Base-by-base conservation (phyloP, 2,797 vertebrate species). In the Enteromius argenteus region DNA sequence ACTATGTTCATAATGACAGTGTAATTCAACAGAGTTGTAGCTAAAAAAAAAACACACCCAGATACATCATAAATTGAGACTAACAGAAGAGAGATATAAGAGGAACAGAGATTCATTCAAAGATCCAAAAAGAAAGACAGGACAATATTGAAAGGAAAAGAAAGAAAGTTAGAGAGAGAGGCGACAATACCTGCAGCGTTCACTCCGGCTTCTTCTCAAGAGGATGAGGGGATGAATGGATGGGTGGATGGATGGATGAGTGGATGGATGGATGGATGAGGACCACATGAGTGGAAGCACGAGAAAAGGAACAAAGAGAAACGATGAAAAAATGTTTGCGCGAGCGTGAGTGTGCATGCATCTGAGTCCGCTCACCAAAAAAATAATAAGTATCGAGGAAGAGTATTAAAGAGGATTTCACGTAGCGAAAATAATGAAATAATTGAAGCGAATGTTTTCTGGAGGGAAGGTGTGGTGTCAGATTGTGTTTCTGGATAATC, bases 131-230 rank as follows among this genome's bases (percentile, higher is more conserved):
- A 21, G 23, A 56, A 44, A 71, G 49, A 58, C 11, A 11, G 44
- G 67, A 62, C 9, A 6, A n/a, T 32, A 68, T n/a, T 62, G 23
- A 79, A 49, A 83, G 32, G n/a, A 49, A 42, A 74, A 49, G 80
- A 68, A 42, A 67, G 77, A 49, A 51, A 39, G 66, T 15, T 17
- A 75, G 27, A 49, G 49, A 91, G 92, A 92, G 80, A 86, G 88
- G 90, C 89, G 88, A 90, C 90, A 93, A 91, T 95, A 96, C 95
- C 95, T 95, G 94, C 74, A 37, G 44, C 74, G 89, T 90, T 89
- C 87, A 89, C 91, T 90, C 90, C 77, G 68, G 87, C 92, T 79
- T 93, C 95, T 93, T 93, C 93, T 88, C 56, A 87, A 89, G 89
- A 88, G 90, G 86, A 89, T 91, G 19, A 87, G 51, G 90, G 87